A percentile compares a stretch with the other conserved stretches of the same genome.
These are phyloP conservation scores for Scaptomyza flava DNA, from an alignment of 2,888 invertebrate genomes.

Conservation along the genomic window DNA sequence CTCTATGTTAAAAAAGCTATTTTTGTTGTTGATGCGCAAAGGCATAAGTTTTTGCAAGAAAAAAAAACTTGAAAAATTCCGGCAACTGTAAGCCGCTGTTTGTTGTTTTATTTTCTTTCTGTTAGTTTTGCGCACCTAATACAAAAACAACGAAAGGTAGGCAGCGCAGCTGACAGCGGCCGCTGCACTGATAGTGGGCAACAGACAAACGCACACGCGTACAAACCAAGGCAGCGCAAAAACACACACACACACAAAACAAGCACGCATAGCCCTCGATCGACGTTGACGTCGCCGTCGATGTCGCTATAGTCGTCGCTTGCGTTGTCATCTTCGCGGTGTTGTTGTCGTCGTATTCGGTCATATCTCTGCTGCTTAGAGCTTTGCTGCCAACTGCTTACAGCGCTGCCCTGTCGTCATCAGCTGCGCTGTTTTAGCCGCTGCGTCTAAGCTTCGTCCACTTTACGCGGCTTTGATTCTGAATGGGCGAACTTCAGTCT, in stretches of 20 bases:
- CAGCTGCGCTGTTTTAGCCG: slow-evolving; percentile 50
- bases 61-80: neutral
- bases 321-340: slow-evolving; percentile 35
- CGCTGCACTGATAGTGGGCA: slow-evolving; percentile 59
- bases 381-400: slow-evolving; percentile 8
- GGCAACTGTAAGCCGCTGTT: slow-evolving; percentile 33
- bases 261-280: slow-evolving; percentile 37
- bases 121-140: slow-evolving; percentile 9
- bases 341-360: slow-evolving; percentile 74
- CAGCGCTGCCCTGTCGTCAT: slow-evolving; percentile 52
- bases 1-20: slow-evolving; percentile 24
- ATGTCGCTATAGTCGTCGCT: slow-evolving; percentile 13
- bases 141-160: neutral
- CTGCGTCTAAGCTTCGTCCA: slow-evolving; percentile 63
- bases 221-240: slow-evolving; percentile 38
- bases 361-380: slow-evolving; percentile 70
- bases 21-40: slow-evolving; percentile 12
- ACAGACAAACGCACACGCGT: slow-evolving; percentile 30
- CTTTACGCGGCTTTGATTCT: slow-evolving; percentile 75
- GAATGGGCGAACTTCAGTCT: slow-evolving; percentile 82
- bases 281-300: slow-evolving; percentile 17
- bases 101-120: slow-evolving; percentile 25
- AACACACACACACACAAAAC: slow-evolving; percentile 2
- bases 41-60: slow-evolving; percentile 17
- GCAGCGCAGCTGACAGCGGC: slow-evolving; percentile 26